Evolutionary conservation across 2,888 invertebrate genomes (phyloP), one percentile per base, ranked within the genome.

Genomic region (Isoperla grammatica): DNA sequence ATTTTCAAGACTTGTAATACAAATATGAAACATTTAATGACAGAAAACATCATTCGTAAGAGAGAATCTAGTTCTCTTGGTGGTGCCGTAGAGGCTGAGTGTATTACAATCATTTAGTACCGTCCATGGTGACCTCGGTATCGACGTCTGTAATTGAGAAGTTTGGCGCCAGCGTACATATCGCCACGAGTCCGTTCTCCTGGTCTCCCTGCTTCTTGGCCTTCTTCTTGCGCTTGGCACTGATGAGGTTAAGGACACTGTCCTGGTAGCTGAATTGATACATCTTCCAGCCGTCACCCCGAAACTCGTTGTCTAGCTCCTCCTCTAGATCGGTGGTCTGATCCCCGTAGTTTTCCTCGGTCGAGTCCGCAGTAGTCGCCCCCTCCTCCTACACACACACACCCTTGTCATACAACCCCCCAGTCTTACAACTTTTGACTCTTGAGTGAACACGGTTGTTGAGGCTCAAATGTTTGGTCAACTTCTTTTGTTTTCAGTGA

Each of bases 121-220:
- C 46, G 22, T 56, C 22, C 46, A 43, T 56, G 12, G 46, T 39
- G 19, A 17, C 71, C 67, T 81, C 81, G 0, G 77, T 73, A 40
- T 78, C 78, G 57, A 79, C 75, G 57, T 81, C 78, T 15, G 79
- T 78, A 54, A 80, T 74, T 23, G 72, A 73, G 65, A 79, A 80
- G 39, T 74, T 71, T 0, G 76, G 72, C 0, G 77, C 70, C 0
- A 84, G 70, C 1, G 77, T 72, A 48, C 81, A 81, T 68, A 83
- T 71, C 11, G 67, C 62, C 42, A 68, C 53, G 23, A 11, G 29
- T 5, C 1, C 20, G 1, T 22, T 9, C 11, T 22, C n/a, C 17
- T 13, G 6, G 9, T 37, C 39, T 9, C 13, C 23, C 17, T 11
- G 8, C 45, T 15, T 45, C 20, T 42, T 55, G 15, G 48, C 1